Percentiles rank a stretch among this genome's conserved stretches.
Conservation (phyloP, 2,113 vertebrate genomes). For the Psittacus erithacus region DNA sequence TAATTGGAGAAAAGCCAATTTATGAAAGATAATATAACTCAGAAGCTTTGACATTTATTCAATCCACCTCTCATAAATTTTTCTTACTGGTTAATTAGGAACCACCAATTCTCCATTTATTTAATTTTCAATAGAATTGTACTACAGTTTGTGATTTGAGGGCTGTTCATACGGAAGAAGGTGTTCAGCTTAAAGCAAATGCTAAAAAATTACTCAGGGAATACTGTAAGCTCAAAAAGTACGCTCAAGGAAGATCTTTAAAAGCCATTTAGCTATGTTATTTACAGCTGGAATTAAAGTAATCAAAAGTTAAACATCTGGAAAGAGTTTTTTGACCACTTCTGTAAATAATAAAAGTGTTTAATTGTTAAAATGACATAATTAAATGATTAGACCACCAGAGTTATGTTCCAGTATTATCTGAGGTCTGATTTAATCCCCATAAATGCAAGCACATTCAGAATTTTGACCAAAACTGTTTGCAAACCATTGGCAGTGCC, state of each 20-base stretch:
- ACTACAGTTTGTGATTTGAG: conserved; percentile 9
- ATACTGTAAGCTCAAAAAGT: background rate
- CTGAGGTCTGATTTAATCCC: background rate
- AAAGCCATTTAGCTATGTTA: background rate
- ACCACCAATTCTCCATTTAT: conserved; percentile 35
- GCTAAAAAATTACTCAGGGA: background rate
- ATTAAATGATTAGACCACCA: background rate
- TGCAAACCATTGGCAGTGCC: background rate
- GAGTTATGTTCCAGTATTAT: background rate
- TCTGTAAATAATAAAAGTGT: conserved; percentile 16
- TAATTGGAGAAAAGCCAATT: conserved; percentile 51
- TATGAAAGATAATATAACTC: conserved; percentile 28
- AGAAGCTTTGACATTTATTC: conserved; percentile 32
- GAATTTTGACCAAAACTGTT: background rate
- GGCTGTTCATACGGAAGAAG: background rate
- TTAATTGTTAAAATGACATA: background rate
- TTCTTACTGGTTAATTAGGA: conserved; percentile 50
- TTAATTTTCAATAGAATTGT: conserved; percentile 28
- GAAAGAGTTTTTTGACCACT: background rate
- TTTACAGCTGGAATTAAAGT: conserved; percentile 37
- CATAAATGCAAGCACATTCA: background rate
- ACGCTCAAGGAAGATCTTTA: background rate
- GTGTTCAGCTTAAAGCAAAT: background rate
- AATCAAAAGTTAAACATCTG: background rate
- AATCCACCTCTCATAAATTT: conserved; percentile 30